Percentiles rank a stretch among this genome's conserved stretches.
phyloP scores from a whole-genome alignment of 2,797 vertebrate genomes.

The Girardinus metallicus region DNA sequence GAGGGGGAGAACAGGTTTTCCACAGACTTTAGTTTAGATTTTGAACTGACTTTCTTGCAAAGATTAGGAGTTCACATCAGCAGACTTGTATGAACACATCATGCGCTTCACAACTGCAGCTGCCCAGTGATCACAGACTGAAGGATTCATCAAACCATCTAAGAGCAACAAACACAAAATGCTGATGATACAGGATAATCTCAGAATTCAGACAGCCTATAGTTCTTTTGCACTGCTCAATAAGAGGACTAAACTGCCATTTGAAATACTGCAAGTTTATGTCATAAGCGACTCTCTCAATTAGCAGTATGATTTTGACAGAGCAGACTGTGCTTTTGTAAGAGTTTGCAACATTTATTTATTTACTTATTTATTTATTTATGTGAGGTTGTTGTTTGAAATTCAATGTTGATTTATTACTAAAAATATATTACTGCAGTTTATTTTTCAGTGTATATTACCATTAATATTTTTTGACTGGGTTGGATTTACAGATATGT shows the following conservation, averaged over 20 bases:
- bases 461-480: neutral
- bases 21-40: too few relatives aligned
- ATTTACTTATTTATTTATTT: neutral
- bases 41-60: neutral
- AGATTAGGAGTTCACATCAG: neutral
- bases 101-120: neutral
- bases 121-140: neutral
- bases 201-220: neutral
- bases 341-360: neutral
- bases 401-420: neutral
- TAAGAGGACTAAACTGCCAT: neutral
- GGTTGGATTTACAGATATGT: neutral
- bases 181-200: neutral
- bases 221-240: neutral
- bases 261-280: neutral
- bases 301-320: neutral
- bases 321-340: neutral
- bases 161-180: neutral
- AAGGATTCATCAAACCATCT: neutral
- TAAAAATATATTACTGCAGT: neutral
- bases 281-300: neutral
- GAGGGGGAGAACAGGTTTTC: too few relatives aligned
- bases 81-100: neutral
- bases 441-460: neutral
- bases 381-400: neutral